Evolutionary conservation across 2,888 invertebrate genomes (phyloP), one percentile per base, ranked within the genome.

Genomic region (Homarus gammarus): DNA sequence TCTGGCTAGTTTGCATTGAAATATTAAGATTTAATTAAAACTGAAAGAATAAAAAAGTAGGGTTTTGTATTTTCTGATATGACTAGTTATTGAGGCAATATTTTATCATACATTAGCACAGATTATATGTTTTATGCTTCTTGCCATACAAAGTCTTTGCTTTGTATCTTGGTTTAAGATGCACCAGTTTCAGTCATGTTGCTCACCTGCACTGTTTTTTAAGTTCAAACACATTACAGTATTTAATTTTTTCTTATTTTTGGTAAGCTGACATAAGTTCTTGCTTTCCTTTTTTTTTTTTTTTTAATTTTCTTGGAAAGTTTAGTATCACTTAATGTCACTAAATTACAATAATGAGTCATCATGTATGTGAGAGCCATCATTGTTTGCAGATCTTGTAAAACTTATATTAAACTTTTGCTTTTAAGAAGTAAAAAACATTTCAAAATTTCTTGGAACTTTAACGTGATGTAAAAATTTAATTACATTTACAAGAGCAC

Each of bases 151-250:
- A 87, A 87, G 87, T 56, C 22, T 40, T 73, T 33, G 22, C 87
- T 87, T 87, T 87, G 87, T 87, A 87, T 56, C 61, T 87, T 79
- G 81, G 87, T 87, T 87, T 27, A 87, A 87, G 87, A 87, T 87
- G 87, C 87, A 81, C 82, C 12, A 31, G n/a, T 84, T 22, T 61
- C 36, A 40, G n/a, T 56, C n/a, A 38, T 73, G 56, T 36, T 73
- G 40, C 83, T n/a, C n/a, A 83, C 22, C 31, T 56, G 51, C n/a
- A 72, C n/a, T n/a, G n/a, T n/a, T 72, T 36, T 3, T 36, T n/a
- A 72, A 40, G n/a, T 5, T 36, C 0, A n/a, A 38, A 18, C 18
- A 36, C 36, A 72, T n/a, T n/a, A n/a, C n/a, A n/a, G 18, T n/a
- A 64, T 64, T 6, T 31, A 18, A 72, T 15, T 72, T 72, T 72